Base-by-base conservation (phyloP, 2,888 invertebrate genomes). In the Exocentrus adspersus region DNA sequence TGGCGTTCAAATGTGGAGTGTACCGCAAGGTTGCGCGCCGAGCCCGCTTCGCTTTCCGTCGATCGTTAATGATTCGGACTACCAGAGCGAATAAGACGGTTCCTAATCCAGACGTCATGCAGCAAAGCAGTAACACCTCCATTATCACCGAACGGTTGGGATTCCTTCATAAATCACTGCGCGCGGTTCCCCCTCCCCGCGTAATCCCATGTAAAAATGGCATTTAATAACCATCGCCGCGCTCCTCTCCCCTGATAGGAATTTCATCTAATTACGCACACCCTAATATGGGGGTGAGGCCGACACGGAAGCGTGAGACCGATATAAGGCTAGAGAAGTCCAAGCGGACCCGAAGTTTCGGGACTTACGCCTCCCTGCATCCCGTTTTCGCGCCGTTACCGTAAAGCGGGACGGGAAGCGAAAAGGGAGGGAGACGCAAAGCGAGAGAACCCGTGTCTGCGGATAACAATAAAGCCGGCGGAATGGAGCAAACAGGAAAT, bases 231-330 rank as follows among this genome's bases (percentile, higher is more conserved):
- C 67, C 68, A 75, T 76, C 75, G 70, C 67, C 68, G 66, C 64
- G n/a, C n/a, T n/a, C n/a, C 67, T 63, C 72, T 72, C 74, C 71
- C 74, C 70, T 66, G 76, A 76, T 72, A 76, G 78, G 77, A 79
- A 79, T 79, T 79, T 78, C 75, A 78, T 79, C 78, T 79, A 79
- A 79, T 79, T 79, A 78, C 75, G 70, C 54, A 64, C 68, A 64
- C 72, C 72, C 77, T 51, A 37, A 32, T 20, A 12, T 51, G 51
- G 51, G 51, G 51, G 51, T 32, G 51, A 51, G 30, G 19, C 30
- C 52, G 59, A 53, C 63, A 58, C 57, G 56, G 52, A 48, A 28
- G 37, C 37, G 37, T 41, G 37, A 48, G 41, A 48, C 42, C 51
- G 21, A 46, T 24, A 7, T 7, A 24, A 24, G 4, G 24, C 4